These are phyloP conservation scores for Oscheius sp. DNA, from an alignment of 2,888 invertebrate genomes.

Conservation along the genomic window DNA sequence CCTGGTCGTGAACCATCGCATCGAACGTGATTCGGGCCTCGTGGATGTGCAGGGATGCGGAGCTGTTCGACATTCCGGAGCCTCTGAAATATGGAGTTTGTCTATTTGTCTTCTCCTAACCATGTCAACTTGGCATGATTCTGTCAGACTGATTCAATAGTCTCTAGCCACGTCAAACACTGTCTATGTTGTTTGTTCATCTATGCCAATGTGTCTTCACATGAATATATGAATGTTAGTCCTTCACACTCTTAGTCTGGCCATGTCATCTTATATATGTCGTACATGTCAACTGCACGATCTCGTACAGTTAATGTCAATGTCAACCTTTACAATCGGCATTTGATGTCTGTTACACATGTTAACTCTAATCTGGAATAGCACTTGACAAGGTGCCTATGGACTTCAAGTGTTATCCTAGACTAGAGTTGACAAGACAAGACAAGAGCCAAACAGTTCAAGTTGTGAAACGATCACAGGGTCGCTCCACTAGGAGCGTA, in stretches of 20 bases:
- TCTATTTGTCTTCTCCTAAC: background rate
- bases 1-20: conserved; percentile 61
- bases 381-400: too few species aligned
- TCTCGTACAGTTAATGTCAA: too few species aligned
- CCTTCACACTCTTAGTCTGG: too few species aligned
- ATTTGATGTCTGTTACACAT: too few species aligned
- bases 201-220: background rate
- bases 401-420: too few species aligned
- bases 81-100: conserved; percentile 51
- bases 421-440: background rate
- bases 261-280: too few species aligned
- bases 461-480: too few species aligned
- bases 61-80: conserved; percentile 71
- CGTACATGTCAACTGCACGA: too few species aligned
- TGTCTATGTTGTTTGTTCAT: background rate
- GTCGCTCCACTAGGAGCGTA: too few species aligned
- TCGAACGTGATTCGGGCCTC: conserved; percentile 64
- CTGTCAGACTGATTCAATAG: background rate
- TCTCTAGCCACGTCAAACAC: background rate
- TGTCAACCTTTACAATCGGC: too few species aligned
- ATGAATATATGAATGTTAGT: background rate
- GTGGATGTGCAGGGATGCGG: conserved; percentile 71
- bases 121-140: background rate
- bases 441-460: background rate
- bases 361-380: too few species aligned